Base-by-base conservation (phyloP, 2,888 invertebrate species). In the Scaptomyza parva region DNA sequence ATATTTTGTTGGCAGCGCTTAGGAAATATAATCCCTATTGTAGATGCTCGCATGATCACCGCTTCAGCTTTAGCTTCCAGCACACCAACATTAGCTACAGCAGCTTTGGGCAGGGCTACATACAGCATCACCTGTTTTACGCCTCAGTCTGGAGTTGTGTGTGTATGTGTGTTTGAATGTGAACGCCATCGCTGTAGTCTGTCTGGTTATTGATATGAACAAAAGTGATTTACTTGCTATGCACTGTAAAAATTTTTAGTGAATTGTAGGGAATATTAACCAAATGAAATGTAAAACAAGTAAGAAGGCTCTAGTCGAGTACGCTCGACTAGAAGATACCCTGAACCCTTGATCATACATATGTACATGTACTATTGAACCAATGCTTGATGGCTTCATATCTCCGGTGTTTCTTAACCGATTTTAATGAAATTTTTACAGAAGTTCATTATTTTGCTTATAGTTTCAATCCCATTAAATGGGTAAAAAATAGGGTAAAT, bases 11-110 rank as follows among this genome's bases (percentile, higher is more conserved):
- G 88, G 74, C 59, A 65, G 76, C 76, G 86, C 82, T 88, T 89
- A 89, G 83, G 78, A 81, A 78, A 79, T 84, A 87, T 90, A 90
- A 90, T 90, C 90, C 80, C 89, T 90, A 89, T 90, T 90, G 90
- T 90, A 78, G 84, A 80, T 87, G 89, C 87, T 82, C 70, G 87
- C 79, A 77, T 88, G 86, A 86, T 86, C 86, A 73, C 69, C 80
- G 77, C 88, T 82, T 81, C 87, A 84, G 70, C 63, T 50, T 45
- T 65, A 68, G 51, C 57, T 43, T 3, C 40, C 41, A 57, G 20
- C 35, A 12, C 43, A 28, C 11, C 54, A 58, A 33, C 41, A 14
- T 5, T 5, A 6, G 40, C 40, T 39, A n/a, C 55, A 22, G 2
- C 51, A 9, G 52, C 54, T 54, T 53, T 45, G 20, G 52, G 47